Percentiles rank a stretch among this genome's conserved stretches.
Conservation (phyloP, 2,113 vertebrate species). For the Odontophorus gujanensis region DNA sequence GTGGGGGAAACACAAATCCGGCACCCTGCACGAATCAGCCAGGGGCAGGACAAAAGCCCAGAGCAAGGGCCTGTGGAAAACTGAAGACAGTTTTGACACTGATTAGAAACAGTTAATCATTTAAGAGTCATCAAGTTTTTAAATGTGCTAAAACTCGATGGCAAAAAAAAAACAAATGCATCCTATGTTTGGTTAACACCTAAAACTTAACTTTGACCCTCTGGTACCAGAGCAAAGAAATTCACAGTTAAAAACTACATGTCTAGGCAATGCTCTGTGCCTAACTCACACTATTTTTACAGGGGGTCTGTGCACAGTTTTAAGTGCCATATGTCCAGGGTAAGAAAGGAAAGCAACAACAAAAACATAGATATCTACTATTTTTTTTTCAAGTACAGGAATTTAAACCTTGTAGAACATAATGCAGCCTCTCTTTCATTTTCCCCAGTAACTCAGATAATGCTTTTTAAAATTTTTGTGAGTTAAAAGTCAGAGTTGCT, state of each 20-base stretch:
- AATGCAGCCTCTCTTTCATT: conserved; percentile 23
- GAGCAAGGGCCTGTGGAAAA: not conserved
- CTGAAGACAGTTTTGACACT: not conserved
- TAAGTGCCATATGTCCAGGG: conserved; percentile 65
- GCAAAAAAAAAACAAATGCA: conserved; percentile 29
- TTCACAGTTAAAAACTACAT: conserved; percentile 60
- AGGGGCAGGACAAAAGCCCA: not conserved
- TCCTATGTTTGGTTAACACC: conserved; percentile 63
- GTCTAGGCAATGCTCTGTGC: conserved; percentile 39
- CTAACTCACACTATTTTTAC: conserved; percentile 63
- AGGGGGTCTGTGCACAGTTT: conserved; percentile 53
- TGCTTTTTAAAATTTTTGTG: conserved; percentile 5
- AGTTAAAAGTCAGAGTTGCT: not conserved
- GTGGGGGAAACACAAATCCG: not conserved
- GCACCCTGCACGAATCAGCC: not conserved
- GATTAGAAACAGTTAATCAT: conserved; percentile 18
- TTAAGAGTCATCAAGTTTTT: conserved; percentile 34
- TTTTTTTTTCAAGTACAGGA: not conserved
- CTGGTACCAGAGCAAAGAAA: conserved; percentile 51
- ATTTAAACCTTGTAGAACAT: conserved; percentile 1
- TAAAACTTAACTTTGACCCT: conserved; percentile 52
- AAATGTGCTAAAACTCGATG: conserved; percentile 48
- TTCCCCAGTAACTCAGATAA: conserved; percentile 13
- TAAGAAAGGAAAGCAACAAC: conserved; percentile 40
- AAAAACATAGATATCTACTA: conserved; percentile 15